These are phyloP conservation scores for Pitta sordida DNA, from an alignment of 2,113 vertebrate species.

Conservation along the genomic window DNA sequence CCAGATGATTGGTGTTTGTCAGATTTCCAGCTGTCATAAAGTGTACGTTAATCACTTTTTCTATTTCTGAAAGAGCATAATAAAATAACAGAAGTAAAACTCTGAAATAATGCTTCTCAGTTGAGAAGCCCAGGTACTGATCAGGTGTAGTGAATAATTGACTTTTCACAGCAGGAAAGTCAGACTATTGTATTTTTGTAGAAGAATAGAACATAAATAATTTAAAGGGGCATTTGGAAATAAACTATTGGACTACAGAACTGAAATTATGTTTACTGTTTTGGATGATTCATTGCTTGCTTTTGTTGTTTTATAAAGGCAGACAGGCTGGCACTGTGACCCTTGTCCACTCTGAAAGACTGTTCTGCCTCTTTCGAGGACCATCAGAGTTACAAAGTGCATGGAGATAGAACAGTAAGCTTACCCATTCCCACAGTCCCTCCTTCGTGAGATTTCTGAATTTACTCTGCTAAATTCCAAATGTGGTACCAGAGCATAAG, in stretches of 20 bases:
- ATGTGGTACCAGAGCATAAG: not conserved
- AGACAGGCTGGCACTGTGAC: not conserved
- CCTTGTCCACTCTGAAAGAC: not conserved
- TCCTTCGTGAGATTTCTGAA: not conserved
- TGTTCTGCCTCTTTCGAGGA: not conserved
- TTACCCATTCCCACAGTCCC: not conserved
- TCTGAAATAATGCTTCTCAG: not conserved
- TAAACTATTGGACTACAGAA: constrained; percentile 8
- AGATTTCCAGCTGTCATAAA: not conserved
- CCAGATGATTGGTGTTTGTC: not conserved
- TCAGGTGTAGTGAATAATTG: not conserved
- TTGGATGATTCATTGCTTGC: constrained; percentile 13
- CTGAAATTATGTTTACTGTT: not conserved
- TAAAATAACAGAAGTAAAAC: not conserved
- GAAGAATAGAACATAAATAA: not conserved
- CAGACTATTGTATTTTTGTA: not conserved
- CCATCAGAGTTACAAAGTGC: not conserved
- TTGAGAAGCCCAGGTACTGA: not conserved
- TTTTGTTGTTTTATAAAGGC: not conserved
- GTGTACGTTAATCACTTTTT: not conserved
- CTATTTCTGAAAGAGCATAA: not conserved
- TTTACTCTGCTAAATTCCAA: not conserved
- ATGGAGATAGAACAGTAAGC: not conserved
- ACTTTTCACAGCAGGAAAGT: not conserved
- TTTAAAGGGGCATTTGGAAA: constrained; percentile 28